A percentile compares a stretch with the other conserved stretches of the same genome.
Evolutionary conservation across 2,888 invertebrate species (phyloP).

Genomic region (Athalia cordata): DNA sequence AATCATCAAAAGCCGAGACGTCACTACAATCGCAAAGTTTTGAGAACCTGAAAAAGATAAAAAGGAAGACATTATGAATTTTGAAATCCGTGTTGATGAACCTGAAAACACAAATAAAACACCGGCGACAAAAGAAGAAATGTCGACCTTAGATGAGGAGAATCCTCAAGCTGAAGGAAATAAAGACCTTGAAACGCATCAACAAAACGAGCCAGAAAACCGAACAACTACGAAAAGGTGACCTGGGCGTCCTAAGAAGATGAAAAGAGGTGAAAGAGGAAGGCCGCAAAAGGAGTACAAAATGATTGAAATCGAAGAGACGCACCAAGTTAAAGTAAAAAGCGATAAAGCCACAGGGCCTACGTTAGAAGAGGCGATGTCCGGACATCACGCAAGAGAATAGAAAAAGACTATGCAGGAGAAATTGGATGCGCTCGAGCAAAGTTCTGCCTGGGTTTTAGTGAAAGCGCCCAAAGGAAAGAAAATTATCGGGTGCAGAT

Average conservation of each 20-base stretch:
- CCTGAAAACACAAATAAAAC: neutral
- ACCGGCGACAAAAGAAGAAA: neutral
- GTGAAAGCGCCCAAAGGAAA: neutral
- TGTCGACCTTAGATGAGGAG: neutral
- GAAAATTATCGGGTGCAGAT: neutral
- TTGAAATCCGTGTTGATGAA: neutral
- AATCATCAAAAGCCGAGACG: constrained; percentile 12
- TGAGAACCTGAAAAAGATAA: neutral
- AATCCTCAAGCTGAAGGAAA: neutral
- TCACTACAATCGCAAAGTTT: neutral
- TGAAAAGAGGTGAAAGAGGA: constrained; percentile 33
- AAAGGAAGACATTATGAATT: neutral
- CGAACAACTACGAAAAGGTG: constrained; percentile 4
- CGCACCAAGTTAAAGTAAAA: neutral
- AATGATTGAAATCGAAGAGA: neutral
- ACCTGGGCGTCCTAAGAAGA: constrained; percentile 31
- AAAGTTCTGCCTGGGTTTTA: neutral
- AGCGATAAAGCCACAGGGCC: too few relatives aligned
- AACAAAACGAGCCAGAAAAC: neutral
- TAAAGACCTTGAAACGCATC: neutral
- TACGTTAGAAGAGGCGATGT: too few relatives aligned
- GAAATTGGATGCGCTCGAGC: neutral
- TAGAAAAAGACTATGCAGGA: neutral
- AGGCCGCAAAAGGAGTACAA: constrained; percentile 28
- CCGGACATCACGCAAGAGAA: too few relatives aligned